Evolutionary conservation across 2,888 invertebrate species (phyloP).

Genomic region (Ethmia dodecea): DNA sequence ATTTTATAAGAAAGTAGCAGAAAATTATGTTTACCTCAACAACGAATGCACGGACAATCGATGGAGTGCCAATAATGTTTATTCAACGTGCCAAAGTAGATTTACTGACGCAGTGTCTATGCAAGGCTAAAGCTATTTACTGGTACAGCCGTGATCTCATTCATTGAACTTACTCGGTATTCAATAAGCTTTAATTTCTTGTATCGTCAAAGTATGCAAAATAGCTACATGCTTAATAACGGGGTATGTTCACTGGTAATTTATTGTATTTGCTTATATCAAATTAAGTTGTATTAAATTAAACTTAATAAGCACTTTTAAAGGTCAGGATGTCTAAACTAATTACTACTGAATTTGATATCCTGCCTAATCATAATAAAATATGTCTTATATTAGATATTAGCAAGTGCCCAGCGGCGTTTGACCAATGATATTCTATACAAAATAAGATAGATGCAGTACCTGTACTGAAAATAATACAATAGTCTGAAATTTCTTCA

Average conservation of each 20-base stretch:
- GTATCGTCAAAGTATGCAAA: conserved; percentile 7
- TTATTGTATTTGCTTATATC: not conserved
- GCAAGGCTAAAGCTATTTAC: conserved; percentile 53
- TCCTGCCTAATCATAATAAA: too few species aligned
- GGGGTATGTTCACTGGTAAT: not conserved
- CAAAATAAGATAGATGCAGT: too few species aligned
- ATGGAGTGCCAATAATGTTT: conserved; percentile 10
- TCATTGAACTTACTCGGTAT: conserved; percentile 27
- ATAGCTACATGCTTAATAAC: not conserved
- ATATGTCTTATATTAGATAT: too few species aligned
- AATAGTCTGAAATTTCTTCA: too few species aligned
- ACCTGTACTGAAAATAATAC: too few species aligned
- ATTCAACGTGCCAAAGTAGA: conserved; percentile 20
- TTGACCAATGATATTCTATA: too few species aligned
- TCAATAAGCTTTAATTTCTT: conserved; percentile 8
- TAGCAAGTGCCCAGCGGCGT: too few species aligned
- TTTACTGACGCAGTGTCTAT: conserved; percentile 47
- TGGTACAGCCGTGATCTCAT: conserved; percentile 42
- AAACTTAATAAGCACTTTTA: conserved; percentile 11
- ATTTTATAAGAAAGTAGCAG: too few species aligned
- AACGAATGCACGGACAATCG: too few species aligned
- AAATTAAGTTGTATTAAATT: conserved; percentile 6
- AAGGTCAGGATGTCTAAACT: conserved; percentile 8
- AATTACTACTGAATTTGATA: not conserved
- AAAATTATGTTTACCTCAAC: too few species aligned